These are phyloP conservation scores for Lemur catta DNA, from an alignment of 2,797 vertebrate species.

Conservation along the genomic window DNA sequence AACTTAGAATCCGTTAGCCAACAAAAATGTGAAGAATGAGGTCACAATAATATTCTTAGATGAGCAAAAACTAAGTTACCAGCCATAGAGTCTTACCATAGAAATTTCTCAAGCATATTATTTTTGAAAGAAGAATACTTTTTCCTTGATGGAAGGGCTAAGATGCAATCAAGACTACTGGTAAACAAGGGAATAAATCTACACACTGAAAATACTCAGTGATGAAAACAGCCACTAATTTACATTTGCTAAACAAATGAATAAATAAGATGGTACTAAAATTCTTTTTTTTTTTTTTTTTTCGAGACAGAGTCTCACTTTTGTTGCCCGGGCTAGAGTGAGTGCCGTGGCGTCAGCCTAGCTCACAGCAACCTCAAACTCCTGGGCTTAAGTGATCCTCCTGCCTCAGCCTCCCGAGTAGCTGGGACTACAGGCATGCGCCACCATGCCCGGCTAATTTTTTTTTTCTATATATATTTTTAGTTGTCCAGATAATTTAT, in stretches of 20 bases:
- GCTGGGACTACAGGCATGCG: too few relatives aligned
- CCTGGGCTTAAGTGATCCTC: too few relatives aligned
- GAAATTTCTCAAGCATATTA: neutral
- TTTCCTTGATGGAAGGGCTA: neutral
- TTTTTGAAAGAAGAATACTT: neutral
- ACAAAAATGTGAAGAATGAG: conserved; percentile 36
- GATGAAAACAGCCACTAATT: neutral
- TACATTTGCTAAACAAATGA: neutral
- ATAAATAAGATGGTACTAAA: neutral
- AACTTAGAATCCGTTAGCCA: neutral
- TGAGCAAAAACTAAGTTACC: neutral
- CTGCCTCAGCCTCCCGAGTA: too few relatives aligned
- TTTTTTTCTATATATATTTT: too few relatives aligned
- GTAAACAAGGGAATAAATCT: neutral
- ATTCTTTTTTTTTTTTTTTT: too few relatives aligned
- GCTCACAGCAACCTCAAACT: too few relatives aligned
- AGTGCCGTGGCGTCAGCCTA: too few relatives aligned
- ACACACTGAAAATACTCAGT: neutral
- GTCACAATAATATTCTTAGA: conserved; percentile 27
- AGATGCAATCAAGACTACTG: neutral
- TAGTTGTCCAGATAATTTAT: too few relatives aligned
- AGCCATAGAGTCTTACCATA: neutral
- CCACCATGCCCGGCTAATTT: too few relatives aligned
- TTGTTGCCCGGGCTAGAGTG: too few relatives aligned
- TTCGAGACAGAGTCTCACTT: too few relatives aligned